These are phyloP conservation scores for Hyalella azteca DNA, from an alignment of 2,888 invertebrate species.

Conservation along the genomic window DNA sequence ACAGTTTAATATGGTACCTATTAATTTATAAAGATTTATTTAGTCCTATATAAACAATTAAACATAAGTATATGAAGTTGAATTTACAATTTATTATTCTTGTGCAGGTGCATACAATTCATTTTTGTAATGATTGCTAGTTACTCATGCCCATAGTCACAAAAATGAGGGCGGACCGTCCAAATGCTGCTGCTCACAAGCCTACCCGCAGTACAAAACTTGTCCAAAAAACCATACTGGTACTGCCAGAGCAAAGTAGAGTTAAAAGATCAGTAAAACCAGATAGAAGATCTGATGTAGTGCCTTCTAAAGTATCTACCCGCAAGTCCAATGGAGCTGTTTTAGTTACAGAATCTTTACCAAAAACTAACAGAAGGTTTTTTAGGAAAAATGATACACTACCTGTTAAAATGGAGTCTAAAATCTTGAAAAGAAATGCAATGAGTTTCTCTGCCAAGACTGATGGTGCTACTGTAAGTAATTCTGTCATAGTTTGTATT, in stretches of 20 bases:
- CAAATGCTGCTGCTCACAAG: neutral
- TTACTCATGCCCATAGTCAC: too few species aligned
- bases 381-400: neutral
- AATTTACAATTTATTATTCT: too few species aligned
- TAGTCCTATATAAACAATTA: too few species aligned
- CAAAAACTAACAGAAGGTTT: neutral
- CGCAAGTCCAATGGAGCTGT: neutral
- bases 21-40: too few species aligned
- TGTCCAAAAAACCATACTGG: neutral
- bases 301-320: neutral
- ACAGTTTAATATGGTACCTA: too few species aligned
- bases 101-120: too few species aligned
- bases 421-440: neutral
- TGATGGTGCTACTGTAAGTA: neutral
- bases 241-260: neutral
- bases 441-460: neutral
- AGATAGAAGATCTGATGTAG: neutral
- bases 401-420: neutral
- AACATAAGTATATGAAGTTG: too few species aligned
- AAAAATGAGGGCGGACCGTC: slow-evolving; percentile 16
- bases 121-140: too few species aligned
- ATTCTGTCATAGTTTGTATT: neutral
- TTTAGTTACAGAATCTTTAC: neutral
- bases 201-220: neutral
- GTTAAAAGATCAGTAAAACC: neutral